Conservation (phyloP, 2,797 vertebrate genomes). For the Hoplostethus atlanticus region DNA sequence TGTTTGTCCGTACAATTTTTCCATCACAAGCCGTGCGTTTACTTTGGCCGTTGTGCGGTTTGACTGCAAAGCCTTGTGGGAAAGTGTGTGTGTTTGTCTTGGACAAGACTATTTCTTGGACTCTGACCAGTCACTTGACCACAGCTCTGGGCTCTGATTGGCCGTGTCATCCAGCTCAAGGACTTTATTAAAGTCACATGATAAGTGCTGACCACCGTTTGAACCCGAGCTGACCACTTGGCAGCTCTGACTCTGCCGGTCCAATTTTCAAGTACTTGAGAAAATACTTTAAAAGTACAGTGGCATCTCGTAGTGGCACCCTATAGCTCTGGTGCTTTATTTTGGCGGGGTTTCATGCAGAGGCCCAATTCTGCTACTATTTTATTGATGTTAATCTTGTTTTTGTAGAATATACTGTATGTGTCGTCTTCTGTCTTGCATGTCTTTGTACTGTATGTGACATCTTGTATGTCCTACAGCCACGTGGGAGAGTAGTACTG, state of each 20-base stretch:
- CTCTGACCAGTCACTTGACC: conserved; percentile 59
- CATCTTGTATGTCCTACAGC: too few species aligned
- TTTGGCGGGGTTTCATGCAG: too few species aligned
- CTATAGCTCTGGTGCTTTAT: too few species aligned
- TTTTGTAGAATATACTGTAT: too few species aligned
- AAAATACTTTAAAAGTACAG: too few species aligned
- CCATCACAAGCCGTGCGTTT: conserved; percentile 79
- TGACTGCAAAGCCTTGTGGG: conserved; percentile 78
- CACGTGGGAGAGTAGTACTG: too few species aligned
- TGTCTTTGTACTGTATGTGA: too few species aligned
- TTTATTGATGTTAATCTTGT: too few species aligned
- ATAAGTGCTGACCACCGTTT: conserved; percentile 8
- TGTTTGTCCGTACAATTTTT: conserved; percentile 70
- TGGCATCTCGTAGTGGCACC: too few species aligned
- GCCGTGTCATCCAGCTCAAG: conserved; percentile 35
- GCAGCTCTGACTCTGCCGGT: not conserved
- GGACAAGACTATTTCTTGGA: conserved; percentile 63
- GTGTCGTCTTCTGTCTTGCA: too few species aligned
- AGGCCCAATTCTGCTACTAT: too few species aligned
- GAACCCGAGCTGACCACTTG: not conserved
- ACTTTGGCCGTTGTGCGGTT: conserved; percentile 72
- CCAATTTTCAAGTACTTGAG: too few species aligned
- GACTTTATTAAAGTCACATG: conserved; percentile 37
- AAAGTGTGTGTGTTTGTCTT: conserved; percentile 82
- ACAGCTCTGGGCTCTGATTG: conserved; percentile 50